phyloP scores from a whole-genome alignment of 1,140 invertebrate species.

The Drosophila guanche region DNA sequence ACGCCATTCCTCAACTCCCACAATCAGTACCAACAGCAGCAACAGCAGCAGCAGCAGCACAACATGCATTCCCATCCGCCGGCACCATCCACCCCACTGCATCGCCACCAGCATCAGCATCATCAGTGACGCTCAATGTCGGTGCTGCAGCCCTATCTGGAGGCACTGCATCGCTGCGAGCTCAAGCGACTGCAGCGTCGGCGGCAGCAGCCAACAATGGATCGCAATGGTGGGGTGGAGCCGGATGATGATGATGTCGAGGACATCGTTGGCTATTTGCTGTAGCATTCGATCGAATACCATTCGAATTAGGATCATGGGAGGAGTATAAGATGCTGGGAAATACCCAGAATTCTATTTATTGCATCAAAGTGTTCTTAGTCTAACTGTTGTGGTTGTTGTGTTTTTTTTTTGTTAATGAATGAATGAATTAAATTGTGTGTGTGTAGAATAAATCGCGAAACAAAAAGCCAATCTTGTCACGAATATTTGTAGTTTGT shows the following conservation, averaged over 20 bases:
- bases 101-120: slow-evolving; percentile 64
- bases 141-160: slow-evolving; percentile 75
- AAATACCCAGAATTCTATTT: background rate
- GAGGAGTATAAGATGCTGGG: slow-evolving; percentile 23
- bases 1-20: slow-evolving; percentile 82
- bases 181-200: slow-evolving; percentile 51
- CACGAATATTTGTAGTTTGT: too few species aligned
- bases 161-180: slow-evolving; percentile 73
- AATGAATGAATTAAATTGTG: background rate
- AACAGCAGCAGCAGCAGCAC: slow-evolving; percentile 14
- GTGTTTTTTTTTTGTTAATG: background rate
- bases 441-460: too few species aligned
- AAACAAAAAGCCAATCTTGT: too few species aligned
- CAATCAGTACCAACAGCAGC: slow-evolving; percentile 30
- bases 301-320: background rate
- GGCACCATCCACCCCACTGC: slow-evolving; percentile 27
- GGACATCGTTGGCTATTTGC: slow-evolving; percentile 61
- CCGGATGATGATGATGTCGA: slow-evolving; percentile 49
- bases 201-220: background rate
- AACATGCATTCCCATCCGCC: slow-evolving; percentile 14
- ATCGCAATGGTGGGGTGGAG: background rate
- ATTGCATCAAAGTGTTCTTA: background rate
- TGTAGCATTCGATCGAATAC: slow-evolving; percentile 15
- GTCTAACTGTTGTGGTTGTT: background rate
- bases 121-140: slow-evolving; percentile 76